A percentile compares a stretch with the other conserved stretches of the same genome.
Evolutionary conservation across 2,113 vertebrate species (phyloP).

Genomic region (Chionomys nivalis): DNA sequence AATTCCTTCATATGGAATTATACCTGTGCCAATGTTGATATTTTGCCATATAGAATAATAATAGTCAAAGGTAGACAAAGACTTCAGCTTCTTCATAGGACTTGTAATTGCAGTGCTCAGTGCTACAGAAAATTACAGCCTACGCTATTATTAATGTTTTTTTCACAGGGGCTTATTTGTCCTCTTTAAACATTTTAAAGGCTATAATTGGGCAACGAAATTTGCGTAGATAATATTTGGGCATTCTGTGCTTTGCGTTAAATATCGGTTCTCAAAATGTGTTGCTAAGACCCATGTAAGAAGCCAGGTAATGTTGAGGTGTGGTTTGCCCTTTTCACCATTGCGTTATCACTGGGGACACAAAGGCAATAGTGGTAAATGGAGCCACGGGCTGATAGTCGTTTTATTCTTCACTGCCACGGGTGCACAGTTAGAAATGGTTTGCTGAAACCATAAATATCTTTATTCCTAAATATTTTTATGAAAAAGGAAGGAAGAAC

Average conservation of each 20-base stretch:
- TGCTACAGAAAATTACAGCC: not conserved
- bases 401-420: not conserved
- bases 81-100: not conserved
- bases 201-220: not conserved
- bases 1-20: not conserved
- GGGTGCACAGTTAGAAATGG: not conserved
- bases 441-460: not conserved
- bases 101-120: conserved; percentile 8
- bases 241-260: not conserved
- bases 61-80: not conserved
- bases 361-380: not conserved
- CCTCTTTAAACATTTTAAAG: conserved; percentile 11
- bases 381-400: not conserved
- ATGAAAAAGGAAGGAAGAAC: not conserved
- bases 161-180: not conserved
- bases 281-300: not conserved
- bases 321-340: not conserved
- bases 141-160: not conserved
- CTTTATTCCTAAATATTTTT: not conserved
- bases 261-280: not conserved
- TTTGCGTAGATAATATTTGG: not conserved
- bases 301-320: not conserved
- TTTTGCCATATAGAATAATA: not conserved
- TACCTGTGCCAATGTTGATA: not conserved
- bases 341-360: conserved; percentile 5